Evolutionary conservation across 2,888 invertebrate genomes (phyloP).

Genomic region (Drosophila nr. fundita): DNA sequence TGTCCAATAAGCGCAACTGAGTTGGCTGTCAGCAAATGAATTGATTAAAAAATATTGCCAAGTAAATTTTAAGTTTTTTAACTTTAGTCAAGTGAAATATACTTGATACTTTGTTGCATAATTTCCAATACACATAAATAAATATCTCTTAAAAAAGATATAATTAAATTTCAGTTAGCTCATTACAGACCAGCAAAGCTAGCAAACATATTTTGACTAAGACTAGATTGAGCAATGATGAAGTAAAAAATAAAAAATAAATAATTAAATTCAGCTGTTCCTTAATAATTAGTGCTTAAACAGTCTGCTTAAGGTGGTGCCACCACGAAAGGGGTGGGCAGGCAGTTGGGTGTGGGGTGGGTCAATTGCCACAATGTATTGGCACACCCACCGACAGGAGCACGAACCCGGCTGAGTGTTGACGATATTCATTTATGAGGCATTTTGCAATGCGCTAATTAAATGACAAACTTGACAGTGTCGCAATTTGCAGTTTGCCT

Average conservation of each 20-base stretch:
- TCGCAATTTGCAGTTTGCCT: slow-evolving; percentile 47
- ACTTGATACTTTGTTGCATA: not conserved
- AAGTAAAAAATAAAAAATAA: not conserved
- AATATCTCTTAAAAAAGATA: not conserved
- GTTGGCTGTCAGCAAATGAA: not conserved
- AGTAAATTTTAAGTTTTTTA: not conserved
- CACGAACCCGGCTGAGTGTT: slow-evolving; percentile 47
- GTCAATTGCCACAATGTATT: not conserved
- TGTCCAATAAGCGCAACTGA: not conserved
- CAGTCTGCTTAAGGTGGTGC: not conserved
- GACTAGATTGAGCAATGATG: too few species aligned
- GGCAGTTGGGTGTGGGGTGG: not conserved
- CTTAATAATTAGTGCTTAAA: not conserved
- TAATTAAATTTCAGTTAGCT: not conserved
- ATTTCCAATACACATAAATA: not conserved
- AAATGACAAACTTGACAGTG: slow-evolving; percentile 64
- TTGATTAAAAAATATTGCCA: not conserved
- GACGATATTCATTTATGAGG: slow-evolving; percentile 49
- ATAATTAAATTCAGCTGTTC: not conserved
- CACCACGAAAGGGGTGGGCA: not conserved
- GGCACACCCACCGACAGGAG: slow-evolving; percentile 51
- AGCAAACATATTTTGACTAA: too few species aligned
- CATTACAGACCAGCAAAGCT: not conserved
- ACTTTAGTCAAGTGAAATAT: not conserved
- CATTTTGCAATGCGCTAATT: slow-evolving; percentile 72